phyloP scores from a whole-genome alignment of 2,888 invertebrate genomes.

The Eupeodes latifasciatus region DNA sequence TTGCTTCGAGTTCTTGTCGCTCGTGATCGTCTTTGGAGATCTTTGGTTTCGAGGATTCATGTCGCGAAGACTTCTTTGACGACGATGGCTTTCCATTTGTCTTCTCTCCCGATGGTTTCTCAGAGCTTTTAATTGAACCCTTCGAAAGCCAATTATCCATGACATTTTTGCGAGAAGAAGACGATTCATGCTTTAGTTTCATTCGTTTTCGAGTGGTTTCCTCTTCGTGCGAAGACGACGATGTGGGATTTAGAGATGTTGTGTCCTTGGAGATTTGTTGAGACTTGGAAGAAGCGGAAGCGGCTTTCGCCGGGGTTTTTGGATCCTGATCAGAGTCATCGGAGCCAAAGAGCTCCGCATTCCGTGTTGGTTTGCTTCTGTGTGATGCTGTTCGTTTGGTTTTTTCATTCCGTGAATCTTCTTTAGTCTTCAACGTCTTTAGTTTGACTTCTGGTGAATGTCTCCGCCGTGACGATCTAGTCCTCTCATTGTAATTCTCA shows the following conservation, averaged over 20 bases:
- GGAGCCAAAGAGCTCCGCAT: constrained; percentile 65
- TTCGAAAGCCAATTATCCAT: constrained; percentile 64
- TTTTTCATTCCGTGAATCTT: neutral
- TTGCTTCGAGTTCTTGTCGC: constrained; percentile 17
- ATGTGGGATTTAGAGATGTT: neutral
- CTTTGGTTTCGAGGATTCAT: constrained; percentile 12
- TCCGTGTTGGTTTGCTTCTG: constrained; percentile 22
- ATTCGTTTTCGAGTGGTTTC: constrained; percentile 57
- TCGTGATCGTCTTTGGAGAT: constrained; percentile 21
- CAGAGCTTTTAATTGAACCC: neutral
- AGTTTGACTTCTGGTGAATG: constrained; percentile 22
- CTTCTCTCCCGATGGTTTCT: constrained; percentile 38
- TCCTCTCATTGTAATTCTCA: constrained; percentile 25
- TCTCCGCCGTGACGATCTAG: constrained; percentile 39
- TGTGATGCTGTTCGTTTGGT: constrained; percentile 10
- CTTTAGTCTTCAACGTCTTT: neutral
- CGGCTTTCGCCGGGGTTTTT: constrained; percentile 6
- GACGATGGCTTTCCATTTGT: constrained; percentile 39
- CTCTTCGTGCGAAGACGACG: constrained; percentile 13
- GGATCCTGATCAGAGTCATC: constrained; percentile 64
- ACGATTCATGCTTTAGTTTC: constrained; percentile 22
- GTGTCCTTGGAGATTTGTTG: neutral
- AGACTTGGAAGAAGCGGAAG: neutral
- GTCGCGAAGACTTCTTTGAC: constrained; percentile 37
- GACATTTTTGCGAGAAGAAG: neutral